Base-by-base conservation (phyloP, 2,797 vertebrate genomes). In the Nasua narica region DNA sequence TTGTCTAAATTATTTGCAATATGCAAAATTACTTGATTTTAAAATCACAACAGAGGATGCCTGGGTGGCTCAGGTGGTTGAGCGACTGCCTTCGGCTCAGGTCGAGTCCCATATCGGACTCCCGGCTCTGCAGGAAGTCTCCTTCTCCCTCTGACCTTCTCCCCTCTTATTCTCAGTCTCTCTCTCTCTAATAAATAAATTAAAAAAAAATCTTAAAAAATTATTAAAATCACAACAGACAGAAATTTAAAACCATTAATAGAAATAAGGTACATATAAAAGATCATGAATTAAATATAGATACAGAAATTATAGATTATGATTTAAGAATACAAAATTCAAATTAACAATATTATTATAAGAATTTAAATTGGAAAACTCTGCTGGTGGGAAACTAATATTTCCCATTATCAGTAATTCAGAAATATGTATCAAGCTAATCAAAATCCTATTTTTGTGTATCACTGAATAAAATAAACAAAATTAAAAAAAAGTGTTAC, bases 41-140 rank as follows among this genome's bases (percentile, higher is more conserved):
- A 84, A 95, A 87, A 62, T 79, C 46, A 23, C 78, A 46, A 74
- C 14, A 87, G 32, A 74, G n/a, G n/a, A n/a, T n/a, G n/a, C n/a
- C n/a, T n/a, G n/a, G n/a, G n/a, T n/a, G n/a, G n/a, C n/a, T n/a
- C n/a, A n/a, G n/a, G n/a, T n/a, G n/a, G n/a, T n/a, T n/a, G n/a
- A n/a, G n/a, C n/a, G n/a, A n/a, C n/a, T n/a, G n/a, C n/a, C n/a
- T n/a, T n/a, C n/a, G n/a, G n/a, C n/a, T n/a, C n/a, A n/a, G n/a
- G n/a, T n/a, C n/a, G n/a, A n/a, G n/a, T n/a, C n/a, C n/a, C n/a
- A n/a, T n/a, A n/a, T n/a, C n/a, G n/a, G n/a, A n/a, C n/a, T n/a
- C n/a, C n/a, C n/a, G n/a, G n/a, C n/a, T n/a, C n/a, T n/a, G n/a
- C n/a, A n/a, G n/a, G n/a, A n/a, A n/a, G n/a, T n/a, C n/a, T n/a